Evolutionary conservation across 1,140 invertebrate species (phyloP).

Genomic region (Pseudomyrmex sp.): DNA sequence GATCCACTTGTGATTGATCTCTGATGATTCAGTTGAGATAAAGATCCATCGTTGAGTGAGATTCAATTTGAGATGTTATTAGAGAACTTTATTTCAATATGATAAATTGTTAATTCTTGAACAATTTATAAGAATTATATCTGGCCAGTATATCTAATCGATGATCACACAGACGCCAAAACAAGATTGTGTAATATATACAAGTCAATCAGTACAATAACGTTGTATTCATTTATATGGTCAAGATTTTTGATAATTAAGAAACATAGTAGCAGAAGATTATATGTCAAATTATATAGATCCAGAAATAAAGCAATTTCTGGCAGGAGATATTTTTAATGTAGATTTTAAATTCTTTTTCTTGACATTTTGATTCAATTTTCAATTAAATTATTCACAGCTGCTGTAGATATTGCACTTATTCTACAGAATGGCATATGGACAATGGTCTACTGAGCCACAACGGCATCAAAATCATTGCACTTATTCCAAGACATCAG

Average conservation of each 20-base stretch:
- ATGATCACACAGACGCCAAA: neutral
- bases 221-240: neutral
- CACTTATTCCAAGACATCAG: neutral
- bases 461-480: no score
- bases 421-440: no score
- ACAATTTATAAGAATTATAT: neutral
- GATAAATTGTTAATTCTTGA: neutral
- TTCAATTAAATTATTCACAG: neutral
- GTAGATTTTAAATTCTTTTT: neutral
- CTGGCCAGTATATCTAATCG: neutral
- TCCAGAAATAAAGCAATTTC: neutral
- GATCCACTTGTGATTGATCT: no score
- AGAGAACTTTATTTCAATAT: neutral
- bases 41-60: neutral
- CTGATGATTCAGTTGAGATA: no score
- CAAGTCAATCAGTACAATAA: neutral
- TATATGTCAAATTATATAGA: neutral
- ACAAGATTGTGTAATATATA: neutral
- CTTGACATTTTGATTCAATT: neutral
- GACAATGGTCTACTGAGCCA: no score
- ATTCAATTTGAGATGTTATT: neutral
- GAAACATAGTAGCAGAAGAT: neutral
- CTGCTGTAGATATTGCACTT: no score
- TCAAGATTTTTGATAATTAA: neutral
- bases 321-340: neutral